Conservation (phyloP, 2,113 vertebrate species). For the Poicephalus meyeri region DNA sequence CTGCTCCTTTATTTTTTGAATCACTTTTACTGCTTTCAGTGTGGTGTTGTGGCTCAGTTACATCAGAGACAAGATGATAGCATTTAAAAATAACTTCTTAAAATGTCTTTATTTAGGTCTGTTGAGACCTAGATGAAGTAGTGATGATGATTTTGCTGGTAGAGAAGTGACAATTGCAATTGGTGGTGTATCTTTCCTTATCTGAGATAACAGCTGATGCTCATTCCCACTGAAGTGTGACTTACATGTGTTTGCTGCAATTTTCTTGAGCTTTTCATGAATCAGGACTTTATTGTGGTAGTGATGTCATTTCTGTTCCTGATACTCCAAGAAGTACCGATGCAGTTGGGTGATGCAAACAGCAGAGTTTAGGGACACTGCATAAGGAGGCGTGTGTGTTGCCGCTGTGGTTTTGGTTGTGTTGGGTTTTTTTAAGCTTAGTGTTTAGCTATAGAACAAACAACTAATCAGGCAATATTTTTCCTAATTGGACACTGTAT, state of each 20-base stretch:
- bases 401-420: not conserved
- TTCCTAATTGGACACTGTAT: not conserved
- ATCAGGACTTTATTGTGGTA: not conserved
- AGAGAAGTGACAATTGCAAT: not conserved
- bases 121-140: not conserved
- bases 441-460: not conserved
- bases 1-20: not conserved
- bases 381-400: rapidly evolving
- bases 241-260: not conserved
- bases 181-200: not conserved
- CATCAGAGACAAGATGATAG: not conserved
- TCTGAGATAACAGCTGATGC: not conserved
- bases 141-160: not conserved
- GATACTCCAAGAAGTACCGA: not conserved
- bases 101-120: not conserved
- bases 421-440: not conserved
- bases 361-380: not conserved
- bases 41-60: not conserved
- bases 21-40: not conserved
- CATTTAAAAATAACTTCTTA: not conserved
- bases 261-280: not conserved
- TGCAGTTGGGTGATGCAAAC: rapidly evolving
- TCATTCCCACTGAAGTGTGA: not conserved
- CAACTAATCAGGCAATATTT: not conserved
- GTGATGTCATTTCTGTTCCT: not conserved